Evolutionary conservation across 1,140 invertebrate genomes (phyloP).

Genomic region (Scaptomyza pallida): DNA sequence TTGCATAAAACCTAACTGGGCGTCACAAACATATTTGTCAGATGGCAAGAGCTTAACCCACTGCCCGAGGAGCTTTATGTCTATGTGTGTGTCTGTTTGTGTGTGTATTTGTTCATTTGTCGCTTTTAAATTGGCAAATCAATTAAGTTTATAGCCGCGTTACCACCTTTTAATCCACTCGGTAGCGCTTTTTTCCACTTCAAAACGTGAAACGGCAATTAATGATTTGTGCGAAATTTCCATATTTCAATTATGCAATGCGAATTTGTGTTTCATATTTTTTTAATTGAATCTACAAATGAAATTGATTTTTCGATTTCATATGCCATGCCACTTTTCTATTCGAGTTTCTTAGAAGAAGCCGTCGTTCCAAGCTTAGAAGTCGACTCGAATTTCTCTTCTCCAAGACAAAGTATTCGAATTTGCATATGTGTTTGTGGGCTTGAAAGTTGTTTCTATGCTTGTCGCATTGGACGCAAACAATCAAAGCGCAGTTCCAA

Average conservation of each 20-base stretch:
- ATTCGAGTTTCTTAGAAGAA: constrained; percentile 53
- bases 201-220: constrained; percentile 57
- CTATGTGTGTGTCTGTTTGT: background rate
- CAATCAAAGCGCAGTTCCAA: constrained; percentile 4
- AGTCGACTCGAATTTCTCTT: constrained; percentile 54
- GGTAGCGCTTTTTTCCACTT: constrained; percentile 4
- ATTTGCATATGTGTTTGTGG: constrained; percentile 17
- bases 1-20: constrained; percentile 37
- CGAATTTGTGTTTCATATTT: constrained; percentile 8
- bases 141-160: constrained; percentile 72
- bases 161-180: constrained; percentile 57
- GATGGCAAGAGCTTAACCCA: constrained; percentile 54
- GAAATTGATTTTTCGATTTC: constrained; percentile 32
- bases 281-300: constrained; percentile 40
- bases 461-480: constrained; percentile 15
- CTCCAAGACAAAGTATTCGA: constrained; percentile 24
- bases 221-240: constrained; percentile 56
- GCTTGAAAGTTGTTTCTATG: too few relatives aligned
- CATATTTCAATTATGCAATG: constrained; percentile 67
- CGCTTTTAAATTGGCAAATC: constrained; percentile 64
- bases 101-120: constrained; percentile 11
- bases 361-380: constrained; percentile 44
- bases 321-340: background rate
- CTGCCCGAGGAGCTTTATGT: constrained; percentile 31
- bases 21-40: constrained; percentile 70